Conservation (phyloP, 2,888 invertebrate genomes). For the Antheraea yamamai region DNA sequence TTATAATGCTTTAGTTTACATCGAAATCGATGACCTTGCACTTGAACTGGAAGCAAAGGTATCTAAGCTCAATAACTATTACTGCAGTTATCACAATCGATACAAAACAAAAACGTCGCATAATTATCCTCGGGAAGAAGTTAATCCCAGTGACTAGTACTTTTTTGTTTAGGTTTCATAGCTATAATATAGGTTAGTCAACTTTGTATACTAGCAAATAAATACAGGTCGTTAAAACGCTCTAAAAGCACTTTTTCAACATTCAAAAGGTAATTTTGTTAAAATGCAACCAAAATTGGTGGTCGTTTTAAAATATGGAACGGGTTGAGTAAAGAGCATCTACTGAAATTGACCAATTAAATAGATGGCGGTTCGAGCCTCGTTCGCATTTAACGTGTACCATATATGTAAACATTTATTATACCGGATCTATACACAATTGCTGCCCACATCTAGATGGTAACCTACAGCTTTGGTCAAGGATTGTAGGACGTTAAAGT, state of each 20-base stretch:
- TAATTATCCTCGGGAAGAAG: background rate
- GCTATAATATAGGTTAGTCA: background rate
- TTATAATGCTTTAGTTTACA: no score
- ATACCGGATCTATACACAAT: background rate
- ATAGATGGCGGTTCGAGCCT: slow-evolving; percentile 2
- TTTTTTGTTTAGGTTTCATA: background rate
- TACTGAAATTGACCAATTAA: slow-evolving; percentile 12
- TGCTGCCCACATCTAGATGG: background rate
- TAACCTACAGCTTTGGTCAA: background rate
- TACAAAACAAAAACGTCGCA: background rate
- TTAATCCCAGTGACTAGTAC: no score
- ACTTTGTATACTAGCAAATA: background rate
- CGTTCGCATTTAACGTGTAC: background rate
- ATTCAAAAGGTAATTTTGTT: slow-evolving; percentile 12
- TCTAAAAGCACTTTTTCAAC: background rate
- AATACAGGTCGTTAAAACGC: background rate
- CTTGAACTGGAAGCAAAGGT: background rate
- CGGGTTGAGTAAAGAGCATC: background rate
- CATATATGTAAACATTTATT: background rate
- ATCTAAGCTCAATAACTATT: background rate
- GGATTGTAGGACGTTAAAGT: background rate
- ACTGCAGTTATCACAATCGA: background rate
- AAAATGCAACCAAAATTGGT: slow-evolving; percentile 9
- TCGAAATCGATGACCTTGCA: no score
- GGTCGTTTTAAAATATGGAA: background rate